phyloP scores from a whole-genome alignment of 2,888 invertebrate species.

The Dusona sp. region DNA sequence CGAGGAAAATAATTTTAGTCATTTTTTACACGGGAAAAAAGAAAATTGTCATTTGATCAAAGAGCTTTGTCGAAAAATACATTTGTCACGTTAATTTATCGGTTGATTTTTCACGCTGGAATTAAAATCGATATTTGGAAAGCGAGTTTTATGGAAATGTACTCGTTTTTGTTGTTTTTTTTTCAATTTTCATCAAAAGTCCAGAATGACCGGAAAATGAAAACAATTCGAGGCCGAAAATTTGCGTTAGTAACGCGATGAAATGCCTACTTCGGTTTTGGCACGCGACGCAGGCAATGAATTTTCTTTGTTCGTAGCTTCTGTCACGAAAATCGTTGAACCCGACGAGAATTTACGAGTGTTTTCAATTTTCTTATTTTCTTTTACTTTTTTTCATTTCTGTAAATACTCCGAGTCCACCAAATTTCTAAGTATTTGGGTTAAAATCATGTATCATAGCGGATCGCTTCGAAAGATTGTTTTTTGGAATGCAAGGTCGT shows the following conservation, averaged over 20 bases:
- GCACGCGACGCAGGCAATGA: conserved; percentile 5
- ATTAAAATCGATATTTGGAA: no score
- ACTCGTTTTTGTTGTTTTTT: background rate
- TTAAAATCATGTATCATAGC: background rate
- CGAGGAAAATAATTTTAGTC: no score
- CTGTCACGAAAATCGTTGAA: background rate
- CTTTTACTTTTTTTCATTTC: background rate
- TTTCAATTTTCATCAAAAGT: background rate
- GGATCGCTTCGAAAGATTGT: background rate
- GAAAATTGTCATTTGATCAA: no score
- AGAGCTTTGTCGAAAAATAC: no score
- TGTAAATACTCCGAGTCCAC: background rate
- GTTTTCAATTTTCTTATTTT: background rate
- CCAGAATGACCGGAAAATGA: background rate
- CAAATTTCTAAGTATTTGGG: background rate
- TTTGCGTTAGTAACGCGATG: background rate
- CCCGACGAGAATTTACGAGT: background rate
- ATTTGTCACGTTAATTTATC: background rate
- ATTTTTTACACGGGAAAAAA: no score
- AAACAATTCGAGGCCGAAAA: background rate
- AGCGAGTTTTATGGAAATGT: background rate
- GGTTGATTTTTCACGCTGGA: background rate
- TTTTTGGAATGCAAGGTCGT: background rate
- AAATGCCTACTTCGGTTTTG: background rate
- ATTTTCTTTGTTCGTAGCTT: conserved; percentile 14